Evolutionary conservation across 2,797 vertebrate species (phyloP).

Genomic region (Tokudaia muenninki): DNA sequence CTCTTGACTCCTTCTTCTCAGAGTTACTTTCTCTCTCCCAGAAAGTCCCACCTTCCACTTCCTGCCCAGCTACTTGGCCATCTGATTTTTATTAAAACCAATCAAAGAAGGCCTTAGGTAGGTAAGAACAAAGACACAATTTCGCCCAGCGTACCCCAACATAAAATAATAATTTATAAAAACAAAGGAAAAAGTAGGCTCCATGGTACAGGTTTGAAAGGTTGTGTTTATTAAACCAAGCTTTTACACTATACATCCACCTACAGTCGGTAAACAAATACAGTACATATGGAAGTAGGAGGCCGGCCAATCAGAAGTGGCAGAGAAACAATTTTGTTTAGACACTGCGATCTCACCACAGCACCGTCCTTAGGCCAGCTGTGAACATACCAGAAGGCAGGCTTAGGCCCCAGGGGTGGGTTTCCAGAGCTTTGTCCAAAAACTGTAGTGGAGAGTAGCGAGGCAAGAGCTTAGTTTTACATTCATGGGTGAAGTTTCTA

Average conservation of each 20-base stretch:
- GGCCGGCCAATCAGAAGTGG: slow-evolving; percentile 49
- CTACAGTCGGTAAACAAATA: slow-evolving; percentile 81
- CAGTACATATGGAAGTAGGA: slow-evolving; percentile 65
- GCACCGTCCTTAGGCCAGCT: background rate
- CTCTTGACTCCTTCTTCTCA: background rate
- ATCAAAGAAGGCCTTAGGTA: background rate
- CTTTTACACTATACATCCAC: slow-evolving; percentile 77
- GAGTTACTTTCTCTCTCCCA: background rate
- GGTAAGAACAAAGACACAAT: too few relatives aligned
- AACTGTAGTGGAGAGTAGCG: background rate
- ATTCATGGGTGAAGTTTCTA: slow-evolving; percentile 62
- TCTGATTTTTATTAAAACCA: background rate
- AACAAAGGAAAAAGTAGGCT: slow-evolving; percentile 13
- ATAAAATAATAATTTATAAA: background rate
- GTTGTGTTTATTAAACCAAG: slow-evolving; percentile 86
- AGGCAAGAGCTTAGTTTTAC: slow-evolving; percentile 74
- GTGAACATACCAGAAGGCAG: background rate
- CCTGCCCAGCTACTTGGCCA: background rate
- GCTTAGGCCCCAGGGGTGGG: background rate
- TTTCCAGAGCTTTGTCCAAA: background rate
- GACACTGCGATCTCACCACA: background rate
- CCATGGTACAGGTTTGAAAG: slow-evolving; percentile 26
- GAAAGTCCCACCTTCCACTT: background rate
- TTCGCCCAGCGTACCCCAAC: background rate
- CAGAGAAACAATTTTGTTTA: slow-evolving; percentile 53